These are phyloP conservation scores for Aphaenogaster ashmeadi DNA, from an alignment of 1,140 invertebrate genomes.

Conservation along the genomic window DNA sequence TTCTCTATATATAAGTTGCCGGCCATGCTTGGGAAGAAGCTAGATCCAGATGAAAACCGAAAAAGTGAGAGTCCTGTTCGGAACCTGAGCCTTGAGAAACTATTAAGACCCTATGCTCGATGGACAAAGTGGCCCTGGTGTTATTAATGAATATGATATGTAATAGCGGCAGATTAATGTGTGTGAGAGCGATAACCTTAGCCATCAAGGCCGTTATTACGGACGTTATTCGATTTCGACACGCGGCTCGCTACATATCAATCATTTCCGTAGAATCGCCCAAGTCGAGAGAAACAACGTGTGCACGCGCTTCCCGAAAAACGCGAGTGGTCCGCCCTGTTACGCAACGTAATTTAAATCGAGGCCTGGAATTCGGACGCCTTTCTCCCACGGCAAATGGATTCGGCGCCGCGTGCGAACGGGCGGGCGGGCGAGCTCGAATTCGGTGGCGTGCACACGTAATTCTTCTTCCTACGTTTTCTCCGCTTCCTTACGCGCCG, in stretches of 20 bases:
- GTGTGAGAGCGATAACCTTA: neutral
- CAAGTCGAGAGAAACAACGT: neutral
- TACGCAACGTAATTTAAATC: slow-evolving; percentile 69
- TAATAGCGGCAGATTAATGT: neutral
- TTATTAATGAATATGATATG: slow-evolving; percentile 23
- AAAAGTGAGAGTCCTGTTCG: neutral
- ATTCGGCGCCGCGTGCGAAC: slow-evolving; percentile 31
- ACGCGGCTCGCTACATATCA: neutral
- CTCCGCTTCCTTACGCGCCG: neutral
- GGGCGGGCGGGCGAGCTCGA: slow-evolving; percentile 12
- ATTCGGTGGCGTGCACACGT: neutral
- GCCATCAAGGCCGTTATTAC: slow-evolving; percentile 23
- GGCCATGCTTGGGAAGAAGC: neutral
- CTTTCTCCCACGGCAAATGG: slow-evolving; percentile 68
- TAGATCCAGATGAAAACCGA: neutral
- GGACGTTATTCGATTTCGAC: neutral
- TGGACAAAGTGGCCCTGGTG: neutral
- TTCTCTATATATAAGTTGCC: no score
- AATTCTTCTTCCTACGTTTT: slow-evolving; percentile 17
- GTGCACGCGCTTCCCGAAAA: slow-evolving; percentile 53
- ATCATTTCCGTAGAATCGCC: slow-evolving; percentile 19
- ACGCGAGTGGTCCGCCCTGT: slow-evolving; percentile 51
- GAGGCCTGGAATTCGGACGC: slow-evolving; percentile 65
- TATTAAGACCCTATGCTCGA: neutral
- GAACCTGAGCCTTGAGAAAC: slow-evolving; percentile 2